Evolutionary conservation across 1,140 invertebrate species (phyloP).

Genomic region (Myzus persicae): DNA sequence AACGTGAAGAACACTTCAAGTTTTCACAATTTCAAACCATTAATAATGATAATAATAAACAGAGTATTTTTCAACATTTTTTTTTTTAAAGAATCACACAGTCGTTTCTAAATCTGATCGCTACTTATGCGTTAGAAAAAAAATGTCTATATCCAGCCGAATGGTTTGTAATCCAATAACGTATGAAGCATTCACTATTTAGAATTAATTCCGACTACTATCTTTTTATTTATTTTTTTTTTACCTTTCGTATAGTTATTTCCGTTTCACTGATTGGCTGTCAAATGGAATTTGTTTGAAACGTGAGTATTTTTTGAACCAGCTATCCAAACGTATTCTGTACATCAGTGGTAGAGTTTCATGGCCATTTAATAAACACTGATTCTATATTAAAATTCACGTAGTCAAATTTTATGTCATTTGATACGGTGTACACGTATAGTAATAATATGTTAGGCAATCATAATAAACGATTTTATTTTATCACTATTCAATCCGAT

Average conservation of each 20-base stretch:
- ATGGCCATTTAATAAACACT: neutral
- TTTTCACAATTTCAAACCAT: neutral
- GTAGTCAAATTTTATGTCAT: neutral
- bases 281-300: conserved; percentile 1
- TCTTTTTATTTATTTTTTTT: no score
- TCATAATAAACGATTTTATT: neutral
- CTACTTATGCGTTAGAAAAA: neutral
- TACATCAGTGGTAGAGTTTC: neutral
- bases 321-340: neutral
- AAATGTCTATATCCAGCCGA: neutral
- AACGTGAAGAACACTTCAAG: neutral
- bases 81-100: neutral
- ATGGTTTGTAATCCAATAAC: conserved; percentile 19
- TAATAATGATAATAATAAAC: neutral
- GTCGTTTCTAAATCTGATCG: neutral
- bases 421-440: neutral
- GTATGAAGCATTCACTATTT: neutral
- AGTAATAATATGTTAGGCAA: neutral
- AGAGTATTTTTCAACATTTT: neutral
- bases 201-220: neutral
- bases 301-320: neutral
- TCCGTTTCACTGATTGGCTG: conserved; percentile 11
- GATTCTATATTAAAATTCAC: neutral
- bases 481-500: neutral
- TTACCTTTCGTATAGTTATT: neutral